phyloP scores from a whole-genome alignment of 1,140 invertebrate species.

The fruit fly (Drosophila melanogaster) region DNA sequence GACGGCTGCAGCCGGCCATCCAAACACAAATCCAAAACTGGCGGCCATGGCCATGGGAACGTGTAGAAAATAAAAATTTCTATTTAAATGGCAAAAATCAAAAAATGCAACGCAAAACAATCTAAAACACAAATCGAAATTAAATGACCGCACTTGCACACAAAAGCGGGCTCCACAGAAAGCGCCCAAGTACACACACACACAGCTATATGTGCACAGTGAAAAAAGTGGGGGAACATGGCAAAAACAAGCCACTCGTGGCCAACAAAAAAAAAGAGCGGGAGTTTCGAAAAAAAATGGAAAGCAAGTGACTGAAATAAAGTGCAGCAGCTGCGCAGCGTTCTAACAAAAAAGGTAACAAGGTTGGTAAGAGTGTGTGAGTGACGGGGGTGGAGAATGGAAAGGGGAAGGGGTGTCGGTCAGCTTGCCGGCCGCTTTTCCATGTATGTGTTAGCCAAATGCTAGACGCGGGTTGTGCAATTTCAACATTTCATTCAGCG shows the following conservation, averaged over 20 bases:
- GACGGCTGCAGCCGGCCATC: conserved; percentile 52
- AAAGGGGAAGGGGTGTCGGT: neutral
- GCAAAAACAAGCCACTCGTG: conserved; percentile 78
- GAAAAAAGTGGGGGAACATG: conserved; percentile 53
- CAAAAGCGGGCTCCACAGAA: conserved; percentile 65
- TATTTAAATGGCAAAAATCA: conserved; percentile 84
- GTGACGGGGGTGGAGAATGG: too few relatives aligned
- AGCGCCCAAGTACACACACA: conserved; percentile 36
- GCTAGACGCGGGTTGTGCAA: conserved; percentile 45
- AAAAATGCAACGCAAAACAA: conserved; percentile 83
- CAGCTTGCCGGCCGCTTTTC: conserved; percentile 24
- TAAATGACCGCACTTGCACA: conserved; percentile 84
- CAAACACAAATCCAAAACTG: conserved; percentile 18
- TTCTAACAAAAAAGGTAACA: conserved; percentile 50
- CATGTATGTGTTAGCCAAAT: conserved; percentile 34
- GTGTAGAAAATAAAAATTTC: conserved; percentile 83
- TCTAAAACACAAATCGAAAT: conserved; percentile 84
- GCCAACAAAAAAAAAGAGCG: conserved; percentile 40
- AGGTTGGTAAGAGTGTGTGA: conserved; percentile 12
- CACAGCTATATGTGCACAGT: neutral
- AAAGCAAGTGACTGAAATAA: conserved; percentile 77
- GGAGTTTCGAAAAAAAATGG: conserved; percentile 31
- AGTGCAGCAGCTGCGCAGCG: conserved; percentile 77
- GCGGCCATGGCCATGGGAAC: conserved; percentile 64
- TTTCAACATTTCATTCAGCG: conserved; percentile 77